A percentile compares a stretch with the other conserved stretches of the same genome.
These are phyloP conservation scores for Uloborus plumipes DNA, from an alignment of 2,888 invertebrate genomes.

Conservation along the genomic window DNA sequence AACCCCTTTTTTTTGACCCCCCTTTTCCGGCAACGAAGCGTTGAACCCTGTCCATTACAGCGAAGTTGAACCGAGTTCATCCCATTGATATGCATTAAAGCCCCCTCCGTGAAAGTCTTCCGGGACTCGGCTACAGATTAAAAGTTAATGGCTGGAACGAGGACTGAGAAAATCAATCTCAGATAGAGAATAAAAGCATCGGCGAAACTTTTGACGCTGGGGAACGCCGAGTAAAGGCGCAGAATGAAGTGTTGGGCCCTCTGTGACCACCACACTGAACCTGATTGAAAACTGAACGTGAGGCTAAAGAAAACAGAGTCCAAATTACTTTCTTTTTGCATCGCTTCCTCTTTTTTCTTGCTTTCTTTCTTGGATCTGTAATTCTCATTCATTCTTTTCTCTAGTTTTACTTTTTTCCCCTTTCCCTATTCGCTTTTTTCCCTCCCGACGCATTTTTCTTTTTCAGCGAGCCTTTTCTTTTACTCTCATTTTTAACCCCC, in stretches of 20 bases:
- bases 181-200: constrained; percentile 63
- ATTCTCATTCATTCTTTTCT: constrained; percentile 55
- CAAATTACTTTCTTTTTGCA: constrained; percentile 65
- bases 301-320: constrained; percentile 64
- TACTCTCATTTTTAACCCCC: constrained; percentile 22
- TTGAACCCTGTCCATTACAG: constrained; percentile 64
- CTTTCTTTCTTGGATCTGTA: constrained; percentile 29
- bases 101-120: constrained; percentile 54
- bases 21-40: constrained; percentile 14
- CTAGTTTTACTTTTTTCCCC: constrained; percentile 45
- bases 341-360: constrained; percentile 18
- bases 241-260: constrained; percentile 65
- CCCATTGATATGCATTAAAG: constrained; percentile 65
- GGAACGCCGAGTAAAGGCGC: constrained; percentile 54
- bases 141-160: constrained; percentile 66
- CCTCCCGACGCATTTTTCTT: neutral
- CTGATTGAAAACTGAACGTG: constrained; percentile 65
- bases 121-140: constrained; percentile 63
- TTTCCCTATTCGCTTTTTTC: constrained; percentile 51
- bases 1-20: constrained; percentile 3
- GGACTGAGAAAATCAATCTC: constrained; percentile 64
- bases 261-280: constrained; percentile 62
- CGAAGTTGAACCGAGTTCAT: constrained; percentile 61
- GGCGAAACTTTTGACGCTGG: constrained; percentile 64
- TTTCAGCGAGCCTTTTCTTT: constrained; percentile 4